These are phyloP conservation scores for Drosophila ercepeae DNA, from an alignment of 1,140 invertebrate genomes.

Conservation along the genomic window DNA sequence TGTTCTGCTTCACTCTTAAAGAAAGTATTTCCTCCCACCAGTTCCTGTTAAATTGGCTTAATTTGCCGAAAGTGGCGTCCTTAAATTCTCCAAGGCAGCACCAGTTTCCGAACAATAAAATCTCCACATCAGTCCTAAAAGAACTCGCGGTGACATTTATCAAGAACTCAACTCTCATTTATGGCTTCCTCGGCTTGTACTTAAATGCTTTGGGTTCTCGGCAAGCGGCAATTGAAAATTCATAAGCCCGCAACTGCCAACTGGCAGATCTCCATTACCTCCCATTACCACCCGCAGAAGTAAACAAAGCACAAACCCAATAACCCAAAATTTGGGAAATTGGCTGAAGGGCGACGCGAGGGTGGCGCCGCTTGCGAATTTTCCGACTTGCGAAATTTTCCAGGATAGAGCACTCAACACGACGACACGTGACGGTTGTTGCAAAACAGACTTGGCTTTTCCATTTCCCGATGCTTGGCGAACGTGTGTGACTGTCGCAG, in stretches of 20 bases:
- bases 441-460: constrained; percentile 51
- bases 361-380: constrained; percentile 45
- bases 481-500: constrained; percentile 50
- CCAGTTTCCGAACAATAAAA: constrained; percentile 69
- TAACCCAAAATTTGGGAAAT: constrained; percentile 70
- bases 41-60: constrained; percentile 54
- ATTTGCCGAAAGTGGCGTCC: constrained; percentile 58
- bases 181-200: constrained; percentile 36
- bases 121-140: constrained; percentile 30
- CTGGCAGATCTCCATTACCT: constrained; percentile 40
- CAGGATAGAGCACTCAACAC: constrained; percentile 44
- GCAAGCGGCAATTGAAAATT: constrained; percentile 66
- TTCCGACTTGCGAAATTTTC: constrained; percentile 61
- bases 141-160: constrained; percentile 64
- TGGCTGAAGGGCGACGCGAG: constrained; percentile 25
- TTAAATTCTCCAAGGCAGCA: constrained; percentile 25
- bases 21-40: background rate
- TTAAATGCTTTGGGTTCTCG: constrained; percentile 40
- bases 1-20: no score
- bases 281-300: constrained; percentile 42
- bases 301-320: constrained; percentile 58
- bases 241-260: constrained; percentile 45
- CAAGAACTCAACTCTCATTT: constrained; percentile 70
- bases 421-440: constrained; percentile 79
- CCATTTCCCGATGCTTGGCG: constrained; percentile 36